Evolutionary conservation across 2,113 vertebrate species (phyloP).

Genomic region (Cettia cetti): DNA sequence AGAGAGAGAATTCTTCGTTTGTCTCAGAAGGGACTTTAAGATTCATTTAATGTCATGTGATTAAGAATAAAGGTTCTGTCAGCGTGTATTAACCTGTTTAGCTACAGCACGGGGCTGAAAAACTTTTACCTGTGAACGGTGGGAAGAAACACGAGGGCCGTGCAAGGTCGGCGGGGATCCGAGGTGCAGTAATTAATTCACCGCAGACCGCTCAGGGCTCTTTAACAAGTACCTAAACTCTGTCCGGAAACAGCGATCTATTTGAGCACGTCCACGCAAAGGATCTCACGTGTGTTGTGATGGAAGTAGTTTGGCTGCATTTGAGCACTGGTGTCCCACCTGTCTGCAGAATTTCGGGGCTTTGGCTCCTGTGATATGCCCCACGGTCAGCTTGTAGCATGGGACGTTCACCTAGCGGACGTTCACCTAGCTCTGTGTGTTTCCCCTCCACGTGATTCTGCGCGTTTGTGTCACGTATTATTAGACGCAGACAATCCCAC

Average conservation of each 20-base stretch:
- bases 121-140: background rate
- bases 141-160: background rate
- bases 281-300: background rate
- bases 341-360: background rate
- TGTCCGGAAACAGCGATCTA: background rate
- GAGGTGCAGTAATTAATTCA: background rate
- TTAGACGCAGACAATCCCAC: background rate
- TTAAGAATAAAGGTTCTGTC: background rate
- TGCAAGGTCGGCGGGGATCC: background rate
- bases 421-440: background rate
- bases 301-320: too few species aligned
- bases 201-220: background rate
- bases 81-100: background rate
- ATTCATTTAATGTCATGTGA: background rate
- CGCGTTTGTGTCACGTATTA: fast-evolving
- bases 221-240: background rate
- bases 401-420: background rate
- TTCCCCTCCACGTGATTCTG: background rate
- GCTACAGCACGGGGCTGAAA: background rate
- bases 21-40: background rate
- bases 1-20: background rate
- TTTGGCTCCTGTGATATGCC: fast-evolving
- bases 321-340: too few species aligned
- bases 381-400: background rate
- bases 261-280: fast-evolving